Evolutionary conservation across 1,140 invertebrate genomes (phyloP).

Genomic region (Plectus sambesii): DNA sequence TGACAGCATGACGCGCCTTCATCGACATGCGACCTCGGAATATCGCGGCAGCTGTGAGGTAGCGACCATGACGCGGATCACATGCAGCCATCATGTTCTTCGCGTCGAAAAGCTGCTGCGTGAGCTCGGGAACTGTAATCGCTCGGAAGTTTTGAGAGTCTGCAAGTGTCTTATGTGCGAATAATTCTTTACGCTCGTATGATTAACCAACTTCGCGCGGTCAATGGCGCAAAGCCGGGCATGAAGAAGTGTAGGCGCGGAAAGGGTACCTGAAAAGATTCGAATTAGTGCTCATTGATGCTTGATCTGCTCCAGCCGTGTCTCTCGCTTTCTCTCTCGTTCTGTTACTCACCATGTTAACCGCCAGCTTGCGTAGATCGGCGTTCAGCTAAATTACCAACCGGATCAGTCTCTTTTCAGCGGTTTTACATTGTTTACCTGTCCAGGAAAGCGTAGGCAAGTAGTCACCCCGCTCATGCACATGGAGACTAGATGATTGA

Average conservation of each 20-base stretch:
- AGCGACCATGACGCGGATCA: slow-evolving; percentile 65
- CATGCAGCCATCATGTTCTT: slow-evolving; percentile 84
- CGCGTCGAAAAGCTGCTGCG: slow-evolving; percentile 68
- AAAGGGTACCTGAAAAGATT: slow-evolving; percentile 68
- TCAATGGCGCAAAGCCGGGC: slow-evolving; percentile 82
- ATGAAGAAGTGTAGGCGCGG: slow-evolving; percentile 90
- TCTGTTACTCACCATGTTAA: slow-evolving; percentile 68
- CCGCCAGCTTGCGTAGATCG: slow-evolving; percentile 79
- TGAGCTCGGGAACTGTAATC: slow-evolving; percentile 71
- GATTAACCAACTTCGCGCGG: slow-evolving; percentile 65
- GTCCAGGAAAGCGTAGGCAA: slow-evolving; percentile 52
- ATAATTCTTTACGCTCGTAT: no score
- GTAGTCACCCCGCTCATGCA: slow-evolving; percentile 70
- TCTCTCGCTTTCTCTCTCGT: background rate
- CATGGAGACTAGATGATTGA: slow-evolving; percentile 65
- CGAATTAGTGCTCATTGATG: no score
- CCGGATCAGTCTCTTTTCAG: slow-evolving; percentile 46
- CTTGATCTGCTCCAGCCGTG: no score
- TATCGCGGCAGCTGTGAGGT: slow-evolving; percentile 79
- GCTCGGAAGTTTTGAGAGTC: slow-evolving; percentile 61
- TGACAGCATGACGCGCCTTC: no score
- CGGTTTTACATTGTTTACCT: no score
- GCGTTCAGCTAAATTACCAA: slow-evolving; percentile 59
- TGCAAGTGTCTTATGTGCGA: no score
- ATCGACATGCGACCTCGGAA: slow-evolving; percentile 87